These are phyloP conservation scores for Steinernema feltiae DNA, from an alignment of 1,140 invertebrate genomes.

Conservation along the genomic window DNA sequence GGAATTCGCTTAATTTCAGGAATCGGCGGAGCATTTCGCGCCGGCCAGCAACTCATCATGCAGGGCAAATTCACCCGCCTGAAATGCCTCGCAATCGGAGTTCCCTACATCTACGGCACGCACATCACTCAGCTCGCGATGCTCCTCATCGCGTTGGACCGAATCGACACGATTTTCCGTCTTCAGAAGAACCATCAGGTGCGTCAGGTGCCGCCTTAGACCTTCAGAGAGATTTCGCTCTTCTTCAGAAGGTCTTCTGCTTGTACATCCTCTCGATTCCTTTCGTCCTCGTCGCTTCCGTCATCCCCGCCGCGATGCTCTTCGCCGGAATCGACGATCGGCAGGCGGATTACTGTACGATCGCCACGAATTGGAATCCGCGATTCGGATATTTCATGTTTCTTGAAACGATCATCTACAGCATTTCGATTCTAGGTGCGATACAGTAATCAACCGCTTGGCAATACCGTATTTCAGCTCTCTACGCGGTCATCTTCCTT, in stretches of 20 bases:
- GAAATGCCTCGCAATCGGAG: background rate
- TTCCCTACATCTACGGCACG: background rate
- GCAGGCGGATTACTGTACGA: background rate
- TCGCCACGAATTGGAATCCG: background rate
- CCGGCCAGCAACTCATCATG: background rate
- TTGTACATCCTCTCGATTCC: background rate
- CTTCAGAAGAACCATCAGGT: background rate
- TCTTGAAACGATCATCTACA: conserved; percentile 5
- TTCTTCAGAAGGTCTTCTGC: background rate
- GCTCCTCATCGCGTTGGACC: background rate
- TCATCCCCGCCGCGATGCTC: background rate
- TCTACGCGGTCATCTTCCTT: background rate
- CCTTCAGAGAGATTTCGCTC: too few species aligned
- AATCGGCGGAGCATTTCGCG: background rate
- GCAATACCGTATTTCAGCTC: background rate
- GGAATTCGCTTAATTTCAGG: background rate
- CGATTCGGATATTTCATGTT: background rate
- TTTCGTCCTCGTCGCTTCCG: background rate
- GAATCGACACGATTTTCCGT: background rate
- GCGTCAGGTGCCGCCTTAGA: too few species aligned
- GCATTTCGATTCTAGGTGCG: background rate
- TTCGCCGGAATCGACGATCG: background rate
- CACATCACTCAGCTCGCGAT: background rate
- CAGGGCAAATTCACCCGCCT: background rate
- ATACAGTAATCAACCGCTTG: background rate